Percentiles rank a stretch among this genome's conserved stretches.
These are phyloP conservation scores for Pinna nobilis DNA, from an alignment of 1,140 invertebrate genomes.

Conservation along the genomic window DNA sequence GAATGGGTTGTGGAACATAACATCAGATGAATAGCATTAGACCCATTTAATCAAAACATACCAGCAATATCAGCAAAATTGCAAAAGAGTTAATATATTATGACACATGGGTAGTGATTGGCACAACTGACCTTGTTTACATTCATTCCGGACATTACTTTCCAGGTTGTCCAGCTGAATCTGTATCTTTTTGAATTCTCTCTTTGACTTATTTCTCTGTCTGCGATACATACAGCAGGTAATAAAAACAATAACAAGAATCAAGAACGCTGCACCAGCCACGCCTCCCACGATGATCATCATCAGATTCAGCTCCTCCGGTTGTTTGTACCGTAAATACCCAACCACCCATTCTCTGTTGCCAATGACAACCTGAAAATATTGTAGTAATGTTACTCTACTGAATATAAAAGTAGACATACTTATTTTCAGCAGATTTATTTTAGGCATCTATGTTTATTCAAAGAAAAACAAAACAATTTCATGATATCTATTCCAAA, in stretches of 20 bases:
- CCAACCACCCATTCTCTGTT: constrained; percentile 90
- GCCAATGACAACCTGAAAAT: constrained; percentile 82
- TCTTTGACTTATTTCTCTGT: constrained; percentile 94
- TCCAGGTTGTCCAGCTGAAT: constrained; percentile 99
- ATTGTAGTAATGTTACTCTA: too few relatives aligned
- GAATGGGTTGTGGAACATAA: neutral
- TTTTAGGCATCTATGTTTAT: too few relatives aligned
- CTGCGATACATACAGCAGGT: constrained; percentile 88
- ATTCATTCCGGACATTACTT: constrained; percentile 97
- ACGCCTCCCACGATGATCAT: constrained; percentile 69
- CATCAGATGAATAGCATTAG: neutral
- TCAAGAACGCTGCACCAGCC: constrained; percentile 85
- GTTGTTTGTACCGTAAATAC: constrained; percentile 91
- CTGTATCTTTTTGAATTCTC: constrained; percentile 97
- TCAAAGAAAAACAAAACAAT: too few relatives aligned
- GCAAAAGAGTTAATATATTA: too few relatives aligned
- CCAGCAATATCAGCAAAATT: too few relatives aligned
- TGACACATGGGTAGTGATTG: too few relatives aligned
- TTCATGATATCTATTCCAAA: too few relatives aligned
- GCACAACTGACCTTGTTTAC: constrained; percentile 91
- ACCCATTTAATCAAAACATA: too few relatives aligned
- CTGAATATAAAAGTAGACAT: too few relatives aligned
- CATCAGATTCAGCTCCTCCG: constrained; percentile 88
- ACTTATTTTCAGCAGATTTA: too few relatives aligned
- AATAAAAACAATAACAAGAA: constrained; percentile 89